Base-by-base conservation (phyloP, 1,140 invertebrate genomes). In the Stegodyphus mimosarum region DNA sequence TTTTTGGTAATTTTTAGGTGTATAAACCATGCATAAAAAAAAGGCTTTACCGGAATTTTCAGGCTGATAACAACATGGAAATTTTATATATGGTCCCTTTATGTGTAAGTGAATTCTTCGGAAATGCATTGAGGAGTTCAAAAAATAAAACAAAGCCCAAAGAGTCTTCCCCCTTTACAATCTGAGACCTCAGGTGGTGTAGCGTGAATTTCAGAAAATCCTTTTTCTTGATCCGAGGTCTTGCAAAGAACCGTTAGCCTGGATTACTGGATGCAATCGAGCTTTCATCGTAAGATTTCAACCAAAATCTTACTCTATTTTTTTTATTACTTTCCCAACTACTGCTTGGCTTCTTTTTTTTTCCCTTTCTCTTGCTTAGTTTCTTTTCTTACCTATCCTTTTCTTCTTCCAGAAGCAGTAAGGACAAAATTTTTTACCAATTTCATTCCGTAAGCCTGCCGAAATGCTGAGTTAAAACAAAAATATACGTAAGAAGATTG, bases 141-240 rank as follows among this genome's bases (percentile, higher is more conserved):
- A 83, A 83, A 76, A 74, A 76, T 48, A 84, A 84, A 84, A 70
- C 64, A 48, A 52, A 73, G 69, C 33, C 1, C 33, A 33, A 1
- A 33, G 33, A 33, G 48, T 55, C 50, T 15, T 52, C 33, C 52
- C 49, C 53, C 48, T 15, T 50, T 50, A 11, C 72, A 69, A 67
- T 75, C 51, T 70, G 50, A 73, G 81, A 69, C 73, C 81, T 84
- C 81, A 84, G 81, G 81, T 84, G 81, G 81, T 84, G 81, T 84
- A 84, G 72, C 81, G 81, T 84, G 81, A 84, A 84, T 84, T 84
- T 84, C 81, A 69, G 81, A 84, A 84, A 84, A 84, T 84, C 81
- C 81, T 63, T 84, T 84, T n/a, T 48, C 60, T 76, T 75, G 73
- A 76, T 76, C 81, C 72, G 5, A 63, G 72, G 50, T 53, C 72